Base-by-base conservation (phyloP, 2,797 vertebrate genomes). In the Macropus fuliginosus region DNA sequence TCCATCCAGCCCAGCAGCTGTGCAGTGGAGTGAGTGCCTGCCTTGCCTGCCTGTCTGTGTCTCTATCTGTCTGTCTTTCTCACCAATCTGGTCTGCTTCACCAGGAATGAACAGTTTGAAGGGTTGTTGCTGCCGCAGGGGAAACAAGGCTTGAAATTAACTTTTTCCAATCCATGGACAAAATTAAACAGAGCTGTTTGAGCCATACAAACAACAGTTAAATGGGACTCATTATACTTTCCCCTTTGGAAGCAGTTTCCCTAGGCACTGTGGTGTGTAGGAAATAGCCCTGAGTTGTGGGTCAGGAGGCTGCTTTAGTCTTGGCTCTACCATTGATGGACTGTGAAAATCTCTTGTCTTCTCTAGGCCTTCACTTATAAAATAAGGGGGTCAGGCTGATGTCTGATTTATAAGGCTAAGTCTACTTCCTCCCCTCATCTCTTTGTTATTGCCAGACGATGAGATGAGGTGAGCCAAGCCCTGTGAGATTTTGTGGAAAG, bases 71-170 rank as follows among this genome's bases (percentile, higher is more conserved):
- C 97, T 97, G 96, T 95, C 97, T 97, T 98, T 98, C 98, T 97
- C 98, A 98, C 97, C 98, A 98, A 96, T 98, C 98, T 95, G 97
- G 94, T 98, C 98, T 98, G 98, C 98, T 98, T 98, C 98, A 98
- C 98, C 97, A 98, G 98, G 97, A 98, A 98, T 98, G 98, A 98
- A 98, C 98, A 97, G 98, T 98, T 98, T 98, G 98, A 98, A 98
- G 98, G 98, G 98, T 98, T 98, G 98, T 98, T 98, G 98, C 98
- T 98, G 98, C 98, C 98, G 98, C 98, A 98, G 98, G 98, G 98
- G 98, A 98, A 98, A 98, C 98, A 98, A 98, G 98, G 98, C 98
- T 98, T 98, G 98, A 98, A 98, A 98, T 98, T 98, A 98, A 98
- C 98, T 98, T 98, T 98, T 98, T 98, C 98, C 98, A 98, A 98